Conservation (phyloP, 2,113 vertebrate species). For the Pelecanoides urinatrix region DNA sequence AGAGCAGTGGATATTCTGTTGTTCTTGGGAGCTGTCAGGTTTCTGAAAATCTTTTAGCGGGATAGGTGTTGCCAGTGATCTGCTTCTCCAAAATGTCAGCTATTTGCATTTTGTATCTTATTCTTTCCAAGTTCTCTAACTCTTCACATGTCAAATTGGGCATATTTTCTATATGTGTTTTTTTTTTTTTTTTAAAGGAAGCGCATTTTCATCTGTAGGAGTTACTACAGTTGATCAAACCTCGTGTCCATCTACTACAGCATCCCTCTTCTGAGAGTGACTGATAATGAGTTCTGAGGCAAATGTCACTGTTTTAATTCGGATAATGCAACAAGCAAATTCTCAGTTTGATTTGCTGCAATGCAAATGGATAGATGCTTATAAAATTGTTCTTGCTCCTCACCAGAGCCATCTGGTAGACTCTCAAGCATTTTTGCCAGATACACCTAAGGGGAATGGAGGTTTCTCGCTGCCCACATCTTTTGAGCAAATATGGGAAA, state of each 20-base stretch:
- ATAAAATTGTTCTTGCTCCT: not conserved
- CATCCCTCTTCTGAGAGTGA: not conserved
- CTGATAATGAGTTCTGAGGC: not conserved
- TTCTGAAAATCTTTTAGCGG: not conserved
- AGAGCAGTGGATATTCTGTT: not conserved
- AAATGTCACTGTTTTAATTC: not conserved
- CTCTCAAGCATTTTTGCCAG: not conserved
- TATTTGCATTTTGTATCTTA: not conserved
- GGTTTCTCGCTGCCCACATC: not conserved
- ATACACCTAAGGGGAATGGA: not conserved
- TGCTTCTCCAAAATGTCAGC: not conserved
- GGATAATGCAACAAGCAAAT: rapidly evolving
- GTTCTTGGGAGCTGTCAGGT: not conserved
- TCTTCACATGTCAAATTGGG: not conserved
- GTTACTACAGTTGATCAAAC: not conserved
- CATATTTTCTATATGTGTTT: rapidly evolving
- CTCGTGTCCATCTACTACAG: not conserved
- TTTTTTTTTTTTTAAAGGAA: not conserved
- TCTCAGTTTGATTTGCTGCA: not conserved
- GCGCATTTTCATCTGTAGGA: not conserved
- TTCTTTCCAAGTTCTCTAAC: not conserved
- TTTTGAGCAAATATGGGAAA: not conserved
- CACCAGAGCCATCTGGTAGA: not conserved
- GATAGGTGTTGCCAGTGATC: not conserved
- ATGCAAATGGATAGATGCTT: not conserved